These are phyloP conservation scores for Drosophila heteroneura DNA, from an alignment of 2,888 invertebrate species.

Conservation along the genomic window DNA sequence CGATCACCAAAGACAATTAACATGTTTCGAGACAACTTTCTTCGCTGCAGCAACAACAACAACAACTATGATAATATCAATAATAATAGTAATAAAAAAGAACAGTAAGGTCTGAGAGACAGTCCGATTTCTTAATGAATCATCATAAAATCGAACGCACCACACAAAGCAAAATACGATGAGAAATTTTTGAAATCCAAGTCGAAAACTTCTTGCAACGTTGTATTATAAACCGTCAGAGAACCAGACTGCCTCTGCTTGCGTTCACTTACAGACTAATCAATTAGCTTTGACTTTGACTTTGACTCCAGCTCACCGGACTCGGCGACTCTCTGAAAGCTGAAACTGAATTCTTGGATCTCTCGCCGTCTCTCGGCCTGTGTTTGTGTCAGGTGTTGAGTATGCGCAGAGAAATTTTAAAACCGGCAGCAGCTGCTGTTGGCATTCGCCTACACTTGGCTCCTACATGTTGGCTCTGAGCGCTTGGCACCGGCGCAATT, in stretches of 20 bases:
- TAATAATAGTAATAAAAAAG: conserved; percentile 6
- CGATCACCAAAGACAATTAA: conserved; percentile 62
- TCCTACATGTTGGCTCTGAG: conserved; percentile 13
- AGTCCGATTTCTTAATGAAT: conserved; percentile 52
- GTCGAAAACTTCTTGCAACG: conserved; percentile 26
- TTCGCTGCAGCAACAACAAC: conserved; percentile 40
- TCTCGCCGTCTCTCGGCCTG: neutral
- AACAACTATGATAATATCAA: conserved; percentile 12
- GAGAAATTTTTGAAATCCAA: conserved; percentile 43
- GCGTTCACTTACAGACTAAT: conserved; percentile 63
- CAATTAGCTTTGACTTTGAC: conserved; percentile 52
- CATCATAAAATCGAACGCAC: conserved; percentile 37
- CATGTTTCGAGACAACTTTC: conserved; percentile 76
- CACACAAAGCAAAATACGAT: conserved; percentile 9
- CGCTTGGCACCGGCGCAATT: conserved; percentile 48
- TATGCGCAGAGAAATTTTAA: conserved; percentile 50
- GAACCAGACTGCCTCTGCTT: conserved; percentile 44
- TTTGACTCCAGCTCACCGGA: neutral
- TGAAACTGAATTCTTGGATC: neutral
- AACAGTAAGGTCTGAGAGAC: conserved; percentile 19
- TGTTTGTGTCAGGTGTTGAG: conserved; percentile 2
- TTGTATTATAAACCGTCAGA: neutral
- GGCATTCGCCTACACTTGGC: conserved; percentile 32
- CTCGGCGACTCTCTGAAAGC: neutral
- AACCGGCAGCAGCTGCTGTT: conserved; percentile 48